Percentiles rank a stretch among this genome's conserved stretches.
These are phyloP conservation scores for Heteropelma amictum DNA, from an alignment of 2,888 invertebrate genomes.

Conservation along the genomic window DNA sequence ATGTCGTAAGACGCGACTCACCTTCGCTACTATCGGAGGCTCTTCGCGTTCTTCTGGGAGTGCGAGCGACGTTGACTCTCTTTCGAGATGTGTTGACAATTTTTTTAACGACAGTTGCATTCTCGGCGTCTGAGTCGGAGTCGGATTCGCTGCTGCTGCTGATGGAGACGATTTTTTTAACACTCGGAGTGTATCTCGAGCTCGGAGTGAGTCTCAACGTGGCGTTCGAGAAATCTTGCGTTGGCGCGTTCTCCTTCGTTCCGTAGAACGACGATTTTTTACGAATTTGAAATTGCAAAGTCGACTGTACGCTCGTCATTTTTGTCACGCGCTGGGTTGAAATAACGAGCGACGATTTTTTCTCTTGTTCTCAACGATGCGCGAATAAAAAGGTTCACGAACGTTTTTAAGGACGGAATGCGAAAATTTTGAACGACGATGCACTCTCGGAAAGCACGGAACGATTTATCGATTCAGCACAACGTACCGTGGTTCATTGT, in stretches of 20 bases:
- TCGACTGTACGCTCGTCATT: slow-evolving; percentile 77
- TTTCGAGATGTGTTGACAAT: slow-evolving; percentile 9
- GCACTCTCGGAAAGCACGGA: no score
- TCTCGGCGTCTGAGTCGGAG: slow-evolving; percentile 71
- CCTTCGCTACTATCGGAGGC: slow-evolving; percentile 57
- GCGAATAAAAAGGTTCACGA: neutral
- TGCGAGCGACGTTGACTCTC: slow-evolving; percentile 21
- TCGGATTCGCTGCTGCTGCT: slow-evolving; percentile 74
- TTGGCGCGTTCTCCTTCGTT: slow-evolving; percentile 60
- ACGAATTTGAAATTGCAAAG: slow-evolving; percentile 79
- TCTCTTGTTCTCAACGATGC: neutral
- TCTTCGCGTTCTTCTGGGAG: slow-evolving; percentile 59
- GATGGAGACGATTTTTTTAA: slow-evolving; percentile 71
- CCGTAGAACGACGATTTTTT: slow-evolving; percentile 77
- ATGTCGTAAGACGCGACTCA: slow-evolving; percentile 35
- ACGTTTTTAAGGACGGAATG: neutral
- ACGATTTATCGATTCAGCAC: no score
- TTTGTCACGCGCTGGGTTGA: slow-evolving; percentile 8
- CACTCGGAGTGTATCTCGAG: slow-evolving; percentile 64
- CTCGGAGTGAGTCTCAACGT: slow-evolving; percentile 60
- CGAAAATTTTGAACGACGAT: neutral
- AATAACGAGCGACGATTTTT: neutral
- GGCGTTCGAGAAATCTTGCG: slow-evolving; percentile 67
- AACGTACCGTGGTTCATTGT: no score
- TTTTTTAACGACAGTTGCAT: slow-evolving; percentile 44